A percentile compares a stretch with the other conserved stretches of the same genome.
phyloP scores from a whole-genome alignment of 2,113 vertebrate species.

The Pseudorhombus dupliciocellatus region DNA sequence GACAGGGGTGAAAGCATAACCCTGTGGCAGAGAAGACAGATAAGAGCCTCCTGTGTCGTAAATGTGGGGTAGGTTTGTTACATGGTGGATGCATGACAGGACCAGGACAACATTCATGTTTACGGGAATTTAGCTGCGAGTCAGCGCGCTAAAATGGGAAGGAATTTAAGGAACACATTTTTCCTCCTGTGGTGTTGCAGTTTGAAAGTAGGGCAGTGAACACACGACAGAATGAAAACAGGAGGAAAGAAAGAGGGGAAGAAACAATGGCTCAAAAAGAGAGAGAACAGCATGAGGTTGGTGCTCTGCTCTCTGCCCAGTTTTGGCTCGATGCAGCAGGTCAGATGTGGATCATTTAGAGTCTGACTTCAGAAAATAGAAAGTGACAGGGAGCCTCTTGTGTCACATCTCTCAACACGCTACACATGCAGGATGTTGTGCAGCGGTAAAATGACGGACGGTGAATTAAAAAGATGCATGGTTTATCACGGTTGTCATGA shows the following conservation, averaged over 20 bases:
- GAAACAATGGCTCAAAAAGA: conserved; percentile 26
- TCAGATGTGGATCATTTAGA: conserved; percentile 51
- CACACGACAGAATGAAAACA: conserved; percentile 41
- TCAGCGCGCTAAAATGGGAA: conserved; percentile 22
- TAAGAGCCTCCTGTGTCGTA: no score
- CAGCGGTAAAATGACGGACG: background rate
- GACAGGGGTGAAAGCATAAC: no score
- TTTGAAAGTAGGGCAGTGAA: conserved; percentile 66
- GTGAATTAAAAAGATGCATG: background rate
- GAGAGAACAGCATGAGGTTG: conserved; percentile 25
- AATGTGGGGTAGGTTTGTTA: no score
- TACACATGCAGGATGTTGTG: background rate
- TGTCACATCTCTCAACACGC: background rate
- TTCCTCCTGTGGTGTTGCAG: conserved; percentile 47
- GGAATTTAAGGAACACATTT: conserved; percentile 46
- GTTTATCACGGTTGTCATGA: background rate
- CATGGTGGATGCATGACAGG: background rate
- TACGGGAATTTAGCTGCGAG: background rate
- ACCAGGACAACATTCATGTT: background rate
- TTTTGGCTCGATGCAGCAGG: conserved; percentile 25
- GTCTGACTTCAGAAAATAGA: conserved; percentile 18
- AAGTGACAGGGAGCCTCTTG: background rate
- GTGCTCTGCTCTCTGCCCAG: conserved; percentile 13
- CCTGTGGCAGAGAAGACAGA: no score
- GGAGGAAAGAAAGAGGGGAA: conserved; percentile 27